These are phyloP conservation scores for Epicauta chinensis DNA, from an alignment of 1,140 invertebrate genomes.

Conservation along the genomic window DNA sequence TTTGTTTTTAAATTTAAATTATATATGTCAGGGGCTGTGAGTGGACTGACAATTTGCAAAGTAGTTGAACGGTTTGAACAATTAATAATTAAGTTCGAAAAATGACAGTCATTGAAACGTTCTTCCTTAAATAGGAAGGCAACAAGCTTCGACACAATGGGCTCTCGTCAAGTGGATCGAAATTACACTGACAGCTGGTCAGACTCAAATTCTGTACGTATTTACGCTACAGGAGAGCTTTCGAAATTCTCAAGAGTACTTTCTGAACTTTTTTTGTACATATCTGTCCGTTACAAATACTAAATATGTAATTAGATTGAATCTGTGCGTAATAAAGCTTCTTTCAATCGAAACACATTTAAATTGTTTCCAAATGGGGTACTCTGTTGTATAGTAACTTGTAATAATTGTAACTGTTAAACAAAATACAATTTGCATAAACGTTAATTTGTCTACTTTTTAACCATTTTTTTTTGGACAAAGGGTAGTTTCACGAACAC, in stretches of 20 bases:
- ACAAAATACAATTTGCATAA: constrained; percentile 18
- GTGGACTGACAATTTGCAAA: constrained; percentile 11
- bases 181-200: too few relatives aligned
- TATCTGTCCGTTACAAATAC: too few relatives aligned
- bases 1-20: constrained; percentile 14
- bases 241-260: too few relatives aligned
- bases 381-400: constrained; percentile 18
- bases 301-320: too few relatives aligned
- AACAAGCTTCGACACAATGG: not conserved
- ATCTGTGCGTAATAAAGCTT: too few relatives aligned
- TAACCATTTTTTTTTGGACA: not conserved
- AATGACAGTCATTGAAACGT: not conserved
- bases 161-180: not conserved
- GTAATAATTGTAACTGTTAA: constrained; percentile 14
- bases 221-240: too few relatives aligned
- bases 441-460: constrained; percentile 8
- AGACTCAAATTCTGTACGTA: too few relatives aligned
- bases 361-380: too few relatives aligned
- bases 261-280: too few relatives aligned
- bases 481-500: too few relatives aligned
- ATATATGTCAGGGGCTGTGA: constrained; percentile 14
- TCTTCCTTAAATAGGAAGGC: constrained; percentile 7
- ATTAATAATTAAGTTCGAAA: constrained; percentile 3
- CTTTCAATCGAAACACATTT: too few relatives aligned
- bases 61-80: constrained; percentile 10